These are phyloP conservation scores for Nothoprocta pentlandii DNA, from an alignment of 2,113 vertebrate genomes.

Conservation along the genomic window DNA sequence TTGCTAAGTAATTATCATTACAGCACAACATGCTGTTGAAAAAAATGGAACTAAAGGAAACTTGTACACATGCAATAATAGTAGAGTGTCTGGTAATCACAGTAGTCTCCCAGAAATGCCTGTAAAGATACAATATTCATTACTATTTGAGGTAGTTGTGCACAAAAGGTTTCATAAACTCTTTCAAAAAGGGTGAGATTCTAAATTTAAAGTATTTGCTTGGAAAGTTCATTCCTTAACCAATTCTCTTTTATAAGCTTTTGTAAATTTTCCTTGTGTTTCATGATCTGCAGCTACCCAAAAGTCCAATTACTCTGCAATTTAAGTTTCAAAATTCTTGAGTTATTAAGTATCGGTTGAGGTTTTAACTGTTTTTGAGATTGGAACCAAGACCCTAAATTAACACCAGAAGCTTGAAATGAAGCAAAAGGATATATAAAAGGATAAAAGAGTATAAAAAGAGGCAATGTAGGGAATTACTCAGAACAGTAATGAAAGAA, in stretches of 20 bases:
- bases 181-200: not conserved
- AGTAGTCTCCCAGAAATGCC: not conserved
- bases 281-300: not conserved
- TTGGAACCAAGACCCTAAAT: not conserved
- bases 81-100: accelerated
- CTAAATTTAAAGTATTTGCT: not conserved
- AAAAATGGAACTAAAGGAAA: not conserved
- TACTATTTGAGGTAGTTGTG: not conserved
- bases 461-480: not conserved
- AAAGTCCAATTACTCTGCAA: not conserved
- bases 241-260: not conserved
- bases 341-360: not conserved
- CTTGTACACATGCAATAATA: not conserved
- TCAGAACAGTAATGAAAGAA: not conserved
- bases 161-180: not conserved
- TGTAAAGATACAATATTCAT: not conserved
- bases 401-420: not conserved
- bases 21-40: not conserved
- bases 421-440: not conserved
- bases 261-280: not conserved
- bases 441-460: not conserved
- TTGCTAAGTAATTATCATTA: not conserved
- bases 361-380: not conserved
- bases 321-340: not conserved
- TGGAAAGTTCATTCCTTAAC: not conserved